Conservation (phyloP, 2,888 invertebrate genomes). For the Tryphoninae sp. region DNA sequence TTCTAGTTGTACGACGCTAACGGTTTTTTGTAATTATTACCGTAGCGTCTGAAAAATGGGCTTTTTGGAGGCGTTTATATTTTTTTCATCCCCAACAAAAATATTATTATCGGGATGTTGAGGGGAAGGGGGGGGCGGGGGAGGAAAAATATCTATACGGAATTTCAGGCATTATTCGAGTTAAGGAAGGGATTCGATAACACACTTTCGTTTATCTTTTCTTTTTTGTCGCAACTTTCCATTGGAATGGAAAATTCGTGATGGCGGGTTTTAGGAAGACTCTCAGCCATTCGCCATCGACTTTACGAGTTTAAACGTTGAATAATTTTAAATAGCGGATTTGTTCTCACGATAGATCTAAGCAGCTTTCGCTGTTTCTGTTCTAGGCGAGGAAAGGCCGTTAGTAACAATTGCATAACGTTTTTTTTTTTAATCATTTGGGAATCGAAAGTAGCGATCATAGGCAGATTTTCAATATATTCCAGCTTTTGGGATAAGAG, state of each 20-base stretch:
- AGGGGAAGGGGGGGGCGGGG: background rate
- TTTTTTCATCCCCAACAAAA: constrained; percentile 22
- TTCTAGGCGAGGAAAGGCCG: constrained; percentile 35
- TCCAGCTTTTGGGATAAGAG: no score
- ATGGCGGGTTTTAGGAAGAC: constrained; percentile 53
- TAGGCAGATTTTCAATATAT: no score
- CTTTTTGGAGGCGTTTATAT: constrained; percentile 7
- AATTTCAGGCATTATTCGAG: background rate
- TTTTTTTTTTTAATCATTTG: no score
- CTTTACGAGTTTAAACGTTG: background rate
- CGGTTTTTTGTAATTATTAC: constrained; percentile 21
- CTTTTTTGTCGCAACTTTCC: background rate
- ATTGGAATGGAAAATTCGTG: constrained; percentile 24
- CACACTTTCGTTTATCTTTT: background rate
- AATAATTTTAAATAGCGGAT: constrained; percentile 5
- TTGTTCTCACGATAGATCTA: constrained; percentile 40
- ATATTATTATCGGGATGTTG: background rate
- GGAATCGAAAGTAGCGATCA: no score
- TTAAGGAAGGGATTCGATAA: background rate
- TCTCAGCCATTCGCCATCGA: constrained; percentile 50
- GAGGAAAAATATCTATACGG: background rate
- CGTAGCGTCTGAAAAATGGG: background rate
- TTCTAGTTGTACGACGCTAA: constrained; percentile 38
- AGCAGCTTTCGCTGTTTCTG: constrained; percentile 32
- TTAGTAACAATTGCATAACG: constrained; percentile 11